Conservation (phyloP, 2,113 vertebrate species). For the Corvus moneduloides region DNA sequence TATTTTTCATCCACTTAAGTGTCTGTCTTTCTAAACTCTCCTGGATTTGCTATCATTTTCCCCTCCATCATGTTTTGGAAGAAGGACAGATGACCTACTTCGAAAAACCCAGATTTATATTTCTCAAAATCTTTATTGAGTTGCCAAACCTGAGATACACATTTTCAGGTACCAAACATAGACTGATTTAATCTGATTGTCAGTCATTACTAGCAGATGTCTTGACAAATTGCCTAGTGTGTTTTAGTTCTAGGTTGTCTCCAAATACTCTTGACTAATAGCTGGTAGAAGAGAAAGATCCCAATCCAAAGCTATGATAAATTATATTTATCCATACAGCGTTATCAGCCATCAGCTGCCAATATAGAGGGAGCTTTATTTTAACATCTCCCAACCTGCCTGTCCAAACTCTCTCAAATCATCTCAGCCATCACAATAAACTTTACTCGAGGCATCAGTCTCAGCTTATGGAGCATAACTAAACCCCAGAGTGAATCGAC, state of each 20-base stretch:
- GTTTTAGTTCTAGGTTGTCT: not conserved
- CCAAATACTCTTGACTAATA: not conserved
- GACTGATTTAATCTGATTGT: not conserved
- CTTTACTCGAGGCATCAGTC: not conserved
- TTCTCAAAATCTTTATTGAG: not conserved
- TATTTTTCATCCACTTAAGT: not conserved
- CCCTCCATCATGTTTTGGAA: not conserved
- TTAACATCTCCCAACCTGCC: not conserved
- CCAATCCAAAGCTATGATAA: conserved; percentile 11
- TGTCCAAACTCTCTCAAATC: not conserved
- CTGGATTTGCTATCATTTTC: not conserved
- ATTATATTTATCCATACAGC: not conserved
- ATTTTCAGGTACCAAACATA: not conserved
- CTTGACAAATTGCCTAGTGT: not conserved
- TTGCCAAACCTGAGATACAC: not conserved
- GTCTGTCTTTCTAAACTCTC: not conserved
- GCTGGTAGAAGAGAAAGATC: not conserved
- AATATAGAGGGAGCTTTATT: not conserved
- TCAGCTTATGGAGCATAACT: not conserved
- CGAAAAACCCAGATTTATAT: not conserved
- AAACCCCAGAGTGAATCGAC: not conserved
- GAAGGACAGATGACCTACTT: not conserved
- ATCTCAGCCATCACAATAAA: not conserved
- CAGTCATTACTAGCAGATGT: not conserved
- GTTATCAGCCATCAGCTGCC: not conserved